These are phyloP conservation scores for Clarias macrocephalus DNA, from an alignment of 2,113 vertebrate genomes.

Conservation along the genomic window DNA sequence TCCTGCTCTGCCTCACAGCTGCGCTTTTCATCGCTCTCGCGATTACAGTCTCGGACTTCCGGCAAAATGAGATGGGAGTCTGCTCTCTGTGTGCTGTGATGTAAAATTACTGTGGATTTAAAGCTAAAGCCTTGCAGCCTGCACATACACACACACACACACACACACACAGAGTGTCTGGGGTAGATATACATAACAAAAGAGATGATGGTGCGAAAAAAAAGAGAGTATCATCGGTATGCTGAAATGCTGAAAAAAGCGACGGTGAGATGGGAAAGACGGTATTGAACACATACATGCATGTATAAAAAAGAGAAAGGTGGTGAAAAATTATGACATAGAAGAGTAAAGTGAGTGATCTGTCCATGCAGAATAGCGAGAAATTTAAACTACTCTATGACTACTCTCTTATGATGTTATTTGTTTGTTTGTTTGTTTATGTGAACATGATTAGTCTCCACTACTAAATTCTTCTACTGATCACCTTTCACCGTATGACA, in stretches of 20 bases:
- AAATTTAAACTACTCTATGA: neutral
- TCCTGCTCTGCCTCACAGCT: conserved; percentile 34
- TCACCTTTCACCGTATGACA: neutral
- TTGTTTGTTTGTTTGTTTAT: neutral
- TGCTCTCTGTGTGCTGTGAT: conserved; percentile 28
- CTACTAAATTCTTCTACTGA: neutral
- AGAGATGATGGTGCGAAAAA: neutral
- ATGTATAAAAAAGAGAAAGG: neutral
- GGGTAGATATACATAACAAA: conserved; percentile 3
- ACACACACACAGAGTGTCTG: conserved; percentile 1
- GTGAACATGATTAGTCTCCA: neutral
- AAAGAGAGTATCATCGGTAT: neutral
- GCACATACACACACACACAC: conserved; percentile 14
- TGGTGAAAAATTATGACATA: neutral
- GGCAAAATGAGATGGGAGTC: conserved; percentile 36
- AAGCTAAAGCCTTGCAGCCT: conserved; percentile 40
- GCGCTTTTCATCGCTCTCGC: conserved; percentile 36
- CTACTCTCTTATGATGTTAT: neutral
- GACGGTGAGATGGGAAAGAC: neutral
- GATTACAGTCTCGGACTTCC: conserved; percentile 29
- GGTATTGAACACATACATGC: neutral
- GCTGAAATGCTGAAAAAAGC: neutral
- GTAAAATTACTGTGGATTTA: conserved; percentile 49
- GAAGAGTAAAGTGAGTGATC: neutral
- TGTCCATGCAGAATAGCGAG: neutral